Evolutionary conservation across 2,113 vertebrate genomes (phyloP), one percentile per base, ranked within the genome.

Genomic region (Colistium nudipinnis): DNA sequence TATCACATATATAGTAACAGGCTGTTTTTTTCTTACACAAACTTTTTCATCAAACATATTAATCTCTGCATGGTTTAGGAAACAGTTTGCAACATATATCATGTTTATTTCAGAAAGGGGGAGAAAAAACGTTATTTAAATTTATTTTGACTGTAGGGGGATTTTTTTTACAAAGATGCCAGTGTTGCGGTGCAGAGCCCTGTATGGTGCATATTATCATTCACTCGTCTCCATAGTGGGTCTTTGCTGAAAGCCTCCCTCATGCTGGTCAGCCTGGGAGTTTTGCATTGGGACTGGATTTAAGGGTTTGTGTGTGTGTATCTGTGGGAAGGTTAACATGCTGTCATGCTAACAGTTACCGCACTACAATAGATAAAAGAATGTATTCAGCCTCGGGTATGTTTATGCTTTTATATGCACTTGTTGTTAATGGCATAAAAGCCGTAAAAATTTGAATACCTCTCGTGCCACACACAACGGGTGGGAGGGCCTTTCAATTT

Each of bases 231-330:
- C 69, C 57, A 43, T 69, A 62, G 74, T 65, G 62, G 78, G 54
- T 74, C 70, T 83, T 57, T 79, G 61, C 74, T 76, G 69, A 80
- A 86, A 87, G 57, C 80, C 62, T 70, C 75, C 76, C 78, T 74
- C 81, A 68, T 51, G 78, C 82, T 78, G 79, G 78, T 80, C 77
- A 81, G 66, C 63, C 62, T 8, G 66, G 57, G 51, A 70, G 24
- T 85, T 89, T 87, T 88, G 81, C 84, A 85, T 70, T 80, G 78
- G 81, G 74, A 75, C 70, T 61, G 81, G 78, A 83, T 90, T 85
- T 82, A 53, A 79, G 55, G 65, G 48, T 59, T 35, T 83, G 51
- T 78, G 59, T 83, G 51, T 78, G 59, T 69, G 59, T 56, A 20
- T 65, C 70, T 59, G 80, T 44, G 27, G 44, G 75, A 31, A 70